These are phyloP conservation scores for Pagrus major DNA, from an alignment of 2,113 vertebrate species.

Conservation along the genomic window DNA sequence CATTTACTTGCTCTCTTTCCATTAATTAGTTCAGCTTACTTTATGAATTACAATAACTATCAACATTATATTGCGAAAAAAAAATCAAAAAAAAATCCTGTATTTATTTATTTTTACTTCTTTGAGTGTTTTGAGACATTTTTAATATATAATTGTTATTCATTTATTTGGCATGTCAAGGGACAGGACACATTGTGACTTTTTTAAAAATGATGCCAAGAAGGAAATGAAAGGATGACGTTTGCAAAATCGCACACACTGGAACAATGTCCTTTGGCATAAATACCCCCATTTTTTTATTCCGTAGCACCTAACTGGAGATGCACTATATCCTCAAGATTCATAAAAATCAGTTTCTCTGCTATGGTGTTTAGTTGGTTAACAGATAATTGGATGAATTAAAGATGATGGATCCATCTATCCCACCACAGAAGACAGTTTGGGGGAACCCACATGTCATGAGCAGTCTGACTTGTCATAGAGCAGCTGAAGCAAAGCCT, in stretches of 20 bases:
- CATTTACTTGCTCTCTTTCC: neutral
- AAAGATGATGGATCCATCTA: neutral
- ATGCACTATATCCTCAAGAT: neutral
- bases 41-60: neutral
- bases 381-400: neutral
- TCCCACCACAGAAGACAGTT: conserved; percentile 3
- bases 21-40: neutral
- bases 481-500: conserved; percentile 2
- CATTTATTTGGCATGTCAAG: neutral
- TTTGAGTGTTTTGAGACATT: neutral
- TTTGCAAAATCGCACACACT: neutral
- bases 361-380: neutral
- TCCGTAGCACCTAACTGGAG: neutral
- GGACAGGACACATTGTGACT: neutral
- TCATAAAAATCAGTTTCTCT: neutral
- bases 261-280: too few species aligned
- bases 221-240: neutral
- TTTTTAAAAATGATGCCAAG: neutral
- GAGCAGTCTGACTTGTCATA: neutral
- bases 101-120: neutral
- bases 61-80: neutral
- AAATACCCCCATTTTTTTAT: neutral
- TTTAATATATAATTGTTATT: neutral
- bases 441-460: neutral
- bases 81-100: neutral